Conservation (phyloP, 30 jellyfish, hydroid and myxozoan genomes). For the Aurelia sp. region DNA sequence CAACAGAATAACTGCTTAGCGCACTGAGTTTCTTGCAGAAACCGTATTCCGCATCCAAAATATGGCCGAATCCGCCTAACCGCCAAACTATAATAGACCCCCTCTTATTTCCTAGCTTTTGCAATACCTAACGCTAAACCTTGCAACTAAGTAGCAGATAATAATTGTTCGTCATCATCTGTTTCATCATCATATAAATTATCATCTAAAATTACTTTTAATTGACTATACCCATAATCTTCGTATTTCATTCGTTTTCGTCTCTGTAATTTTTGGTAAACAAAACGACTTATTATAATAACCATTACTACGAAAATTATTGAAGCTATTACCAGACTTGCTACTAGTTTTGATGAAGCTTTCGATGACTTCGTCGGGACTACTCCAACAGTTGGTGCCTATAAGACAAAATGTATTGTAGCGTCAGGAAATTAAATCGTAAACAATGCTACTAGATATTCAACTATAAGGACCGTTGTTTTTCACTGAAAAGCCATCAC, state of each 20-base stretch:
- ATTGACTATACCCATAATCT: constrained; percentile 78
- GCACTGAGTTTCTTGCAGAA: too few species aligned
- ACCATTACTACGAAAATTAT: constrained; percentile 45
- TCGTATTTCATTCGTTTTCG: constrained; percentile 54
- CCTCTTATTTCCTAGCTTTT: too few species aligned
- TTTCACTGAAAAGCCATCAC: too few species aligned
- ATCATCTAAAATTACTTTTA: constrained; percentile 49
- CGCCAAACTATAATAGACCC: too few species aligned
- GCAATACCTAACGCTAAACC: too few species aligned
- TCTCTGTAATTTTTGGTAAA: constrained; percentile 39
- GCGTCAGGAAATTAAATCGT: too few species aligned
- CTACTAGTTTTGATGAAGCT: constrained; percentile 44
- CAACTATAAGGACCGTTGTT: background rate
- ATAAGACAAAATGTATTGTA: background rate
- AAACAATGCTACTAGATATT: too few species aligned
- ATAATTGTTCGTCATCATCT: constrained; percentile 70
- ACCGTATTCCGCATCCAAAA: too few species aligned
- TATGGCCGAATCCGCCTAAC: too few species aligned
- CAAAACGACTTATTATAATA: constrained; percentile 28
- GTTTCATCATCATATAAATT: constrained; percentile 53
- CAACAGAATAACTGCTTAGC: too few species aligned
- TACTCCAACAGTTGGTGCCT: background rate
- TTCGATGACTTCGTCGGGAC: background rate
- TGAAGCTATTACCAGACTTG: constrained; percentile 58
- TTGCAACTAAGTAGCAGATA: constrained; percentile 44